phyloP scores from a whole-genome alignment of 2,113 vertebrate species.

The Lota lota region DNA sequence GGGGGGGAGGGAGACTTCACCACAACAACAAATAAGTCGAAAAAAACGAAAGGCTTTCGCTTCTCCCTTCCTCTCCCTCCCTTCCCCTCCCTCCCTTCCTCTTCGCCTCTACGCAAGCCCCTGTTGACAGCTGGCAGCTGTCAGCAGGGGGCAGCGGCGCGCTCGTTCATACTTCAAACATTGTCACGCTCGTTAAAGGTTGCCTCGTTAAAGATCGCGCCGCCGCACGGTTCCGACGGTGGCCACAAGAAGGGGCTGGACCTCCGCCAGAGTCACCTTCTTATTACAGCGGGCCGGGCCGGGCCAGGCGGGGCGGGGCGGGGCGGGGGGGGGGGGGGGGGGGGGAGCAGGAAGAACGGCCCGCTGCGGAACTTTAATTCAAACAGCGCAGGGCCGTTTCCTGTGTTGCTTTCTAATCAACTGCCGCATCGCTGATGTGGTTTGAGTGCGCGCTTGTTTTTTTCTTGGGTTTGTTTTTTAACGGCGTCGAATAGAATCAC shows the following conservation, averaged over 20 bases:
- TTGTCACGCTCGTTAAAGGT: constrained; percentile 66
- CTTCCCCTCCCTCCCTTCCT: constrained; percentile 43
- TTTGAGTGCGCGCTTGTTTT: constrained; percentile 54
- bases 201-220: constrained; percentile 56
- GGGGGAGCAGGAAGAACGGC: constrained; percentile 39
- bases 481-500: constrained; percentile 63
- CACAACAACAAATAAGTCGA: constrained; percentile 63
- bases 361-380: constrained; percentile 57
- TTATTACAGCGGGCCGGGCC: constrained; percentile 60
- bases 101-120: constrained; percentile 22
- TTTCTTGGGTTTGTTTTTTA: constrained; percentile 48
- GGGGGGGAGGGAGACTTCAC: background rate
- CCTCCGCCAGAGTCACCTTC: constrained; percentile 65
- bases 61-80: constrained; percentile 28
- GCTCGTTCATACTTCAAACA: constrained; percentile 64
- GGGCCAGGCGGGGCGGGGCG: constrained; percentile 22
- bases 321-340: constrained; percentile 22
- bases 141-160: constrained; percentile 44
- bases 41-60: constrained; percentile 48
- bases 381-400: constrained; percentile 63
- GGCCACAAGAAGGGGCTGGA: constrained; percentile 73
- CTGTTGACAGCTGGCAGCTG: constrained; percentile 69
- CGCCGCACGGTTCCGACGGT: constrained; percentile 61
- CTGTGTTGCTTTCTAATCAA: constrained; percentile 70
- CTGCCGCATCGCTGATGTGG: constrained; percentile 58